Percentiles rank a stretch among this genome's conserved stretches.
These are phyloP conservation scores for Chrysemys picta DNA, from an alignment of 2,113 vertebrate species.

Conservation along the genomic window DNA sequence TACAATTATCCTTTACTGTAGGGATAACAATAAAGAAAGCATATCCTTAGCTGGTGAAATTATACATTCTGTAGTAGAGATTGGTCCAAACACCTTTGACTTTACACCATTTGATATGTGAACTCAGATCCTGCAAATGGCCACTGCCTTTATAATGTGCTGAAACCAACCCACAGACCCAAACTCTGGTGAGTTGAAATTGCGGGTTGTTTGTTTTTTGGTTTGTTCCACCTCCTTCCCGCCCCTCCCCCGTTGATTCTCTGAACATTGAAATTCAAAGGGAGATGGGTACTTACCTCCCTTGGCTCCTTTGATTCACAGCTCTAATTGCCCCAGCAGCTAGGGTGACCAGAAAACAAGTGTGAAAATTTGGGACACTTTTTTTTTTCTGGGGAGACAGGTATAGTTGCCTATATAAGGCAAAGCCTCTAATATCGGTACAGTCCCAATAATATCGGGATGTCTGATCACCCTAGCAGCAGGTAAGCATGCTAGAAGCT, in stretches of 20 bases:
- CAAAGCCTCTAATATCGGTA: neutral
- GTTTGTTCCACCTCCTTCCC: neutral
- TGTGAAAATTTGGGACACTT: neutral
- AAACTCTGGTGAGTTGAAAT: neutral
- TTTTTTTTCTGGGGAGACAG: neutral
- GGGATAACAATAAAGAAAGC: neutral
- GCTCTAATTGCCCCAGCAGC: neutral
- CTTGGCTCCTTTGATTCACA: neutral
- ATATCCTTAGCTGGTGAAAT: neutral
- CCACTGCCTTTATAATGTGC: neutral
- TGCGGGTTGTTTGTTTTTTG: neutral
- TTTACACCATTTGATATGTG: fast-evolving
- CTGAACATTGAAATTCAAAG: neutral
- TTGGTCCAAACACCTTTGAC: fast-evolving
- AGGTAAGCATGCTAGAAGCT: neutral
- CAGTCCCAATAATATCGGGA: neutral
- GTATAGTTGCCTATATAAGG: neutral
- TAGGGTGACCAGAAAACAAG: neutral
- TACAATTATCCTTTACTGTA: neutral
- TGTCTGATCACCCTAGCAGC: neutral
- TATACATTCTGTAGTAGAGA: fast-evolving
- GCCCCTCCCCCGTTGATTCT: neutral
- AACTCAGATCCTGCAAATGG: neutral
- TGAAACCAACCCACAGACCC: neutral
- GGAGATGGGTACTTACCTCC: neutral